Evolutionary conservation across 2,797 vertebrate genomes (phyloP), one percentile per base, ranked within the genome.

Genomic region (Gambusia yucatana): DNA sequence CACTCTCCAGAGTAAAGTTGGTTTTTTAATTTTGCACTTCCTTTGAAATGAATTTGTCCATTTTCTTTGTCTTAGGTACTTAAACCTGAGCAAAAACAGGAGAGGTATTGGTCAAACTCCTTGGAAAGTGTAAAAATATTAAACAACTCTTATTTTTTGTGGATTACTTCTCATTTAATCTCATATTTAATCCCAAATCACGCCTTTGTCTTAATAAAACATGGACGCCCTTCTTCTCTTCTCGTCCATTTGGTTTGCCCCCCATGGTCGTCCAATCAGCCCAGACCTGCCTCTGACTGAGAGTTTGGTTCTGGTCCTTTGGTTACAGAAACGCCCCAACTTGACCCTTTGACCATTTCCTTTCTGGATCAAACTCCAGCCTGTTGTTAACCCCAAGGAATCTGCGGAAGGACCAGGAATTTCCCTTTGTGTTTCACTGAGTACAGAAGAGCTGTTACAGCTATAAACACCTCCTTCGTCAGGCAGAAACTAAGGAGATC

Each of bases 301-400:
- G 61, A 65, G 16, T 36, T 36, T 16, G 61, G 39, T 36, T 36
- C 61, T 20, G 61, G 61, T 65, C 59, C 28, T 30, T 61, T 33
- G 6, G 28, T 30, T 59, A 61, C 57, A 61, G 6, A 77, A 82
- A 79, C 78, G 77, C 61, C 86, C 75, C 52, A 77, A 81, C 79
- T 59, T 20, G 83, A 86, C 77, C 77, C 80, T 55, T 25, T 48
- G 25, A 79, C 90, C 86, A 92, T 89, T 91, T 89, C 88, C 87
- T 86, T 86, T 71, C 92, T 79, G 88, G 84, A 83, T 77, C 77
- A 59, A 82, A 72, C 83, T 86, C 85, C 47, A 33, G 3, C 28
- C 10, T 11, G 3, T 11, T 46, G 33, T 47, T 22, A 77, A 72
- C 59, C 41, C 46, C 6, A 48, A 55, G 14, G 50, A 13, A 76